These are phyloP conservation scores for Rhodeus uyekii DNA, from an alignment of 2,797 vertebrate species.

Conservation along the genomic window DNA sequence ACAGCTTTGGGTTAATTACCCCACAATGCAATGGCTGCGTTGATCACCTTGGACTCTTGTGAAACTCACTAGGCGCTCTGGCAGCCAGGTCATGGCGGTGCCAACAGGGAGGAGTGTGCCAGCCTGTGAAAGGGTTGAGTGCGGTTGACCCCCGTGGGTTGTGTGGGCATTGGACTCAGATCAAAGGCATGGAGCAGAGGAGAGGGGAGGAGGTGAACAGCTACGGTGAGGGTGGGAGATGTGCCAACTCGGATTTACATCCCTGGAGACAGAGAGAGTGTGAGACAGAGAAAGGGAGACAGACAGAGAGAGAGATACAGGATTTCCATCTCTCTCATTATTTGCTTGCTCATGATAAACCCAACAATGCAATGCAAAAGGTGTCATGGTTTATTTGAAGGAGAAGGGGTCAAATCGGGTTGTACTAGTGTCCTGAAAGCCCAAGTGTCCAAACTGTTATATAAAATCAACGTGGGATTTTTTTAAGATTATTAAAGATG, in stretches of 20 bases:
- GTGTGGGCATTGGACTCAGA: constrained; percentile 72
- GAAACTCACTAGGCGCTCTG: constrained; percentile 32
- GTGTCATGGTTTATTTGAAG: constrained; percentile 11
- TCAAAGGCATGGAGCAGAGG: constrained; percentile 65
- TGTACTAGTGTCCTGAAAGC: background rate
- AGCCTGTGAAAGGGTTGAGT: constrained; percentile 66
- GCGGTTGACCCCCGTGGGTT: constrained; percentile 69
- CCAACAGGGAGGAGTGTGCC: constrained; percentile 58
- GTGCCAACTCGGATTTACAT: constrained; percentile 48
- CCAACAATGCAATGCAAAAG: background rate
- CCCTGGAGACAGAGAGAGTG: constrained; percentile 41
- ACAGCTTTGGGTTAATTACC: constrained; percentile 52
- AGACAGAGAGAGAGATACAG: constrained; percentile 28
- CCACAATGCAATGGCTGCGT: constrained; percentile 42
- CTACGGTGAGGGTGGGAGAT: constrained; percentile 43
- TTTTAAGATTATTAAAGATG: background rate
- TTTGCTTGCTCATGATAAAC: constrained; percentile 32
- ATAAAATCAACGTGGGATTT: background rate
- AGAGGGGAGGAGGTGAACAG: constrained; percentile 28
- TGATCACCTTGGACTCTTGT: constrained; percentile 33
- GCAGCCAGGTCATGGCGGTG: constrained; percentile 49
- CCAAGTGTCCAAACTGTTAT: constrained; percentile 1
- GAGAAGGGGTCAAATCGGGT: background rate
- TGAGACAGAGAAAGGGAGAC: constrained; percentile 17
- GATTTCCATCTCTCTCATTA: constrained; percentile 17